A percentile compares a stretch with the other conserved stretches of the same genome.
Evolutionary conservation across 2,888 invertebrate species (phyloP).

Genomic region (Heliconius cydno): DNA sequence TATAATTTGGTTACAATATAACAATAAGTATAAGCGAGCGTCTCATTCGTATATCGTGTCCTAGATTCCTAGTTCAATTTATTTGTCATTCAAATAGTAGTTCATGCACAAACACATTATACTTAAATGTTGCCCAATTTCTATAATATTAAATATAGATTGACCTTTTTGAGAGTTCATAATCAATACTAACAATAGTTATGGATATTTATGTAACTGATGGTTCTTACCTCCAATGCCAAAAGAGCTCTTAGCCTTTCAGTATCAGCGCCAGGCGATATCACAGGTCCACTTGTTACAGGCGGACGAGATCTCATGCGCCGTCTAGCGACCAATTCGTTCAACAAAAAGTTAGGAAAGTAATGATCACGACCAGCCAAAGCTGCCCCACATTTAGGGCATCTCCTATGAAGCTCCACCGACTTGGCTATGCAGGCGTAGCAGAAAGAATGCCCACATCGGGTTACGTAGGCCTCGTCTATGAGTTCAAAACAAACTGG

Average conservation of each 20-base stretch:
- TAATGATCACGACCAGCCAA: slow-evolving; percentile 88
- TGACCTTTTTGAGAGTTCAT: too few relatives aligned
- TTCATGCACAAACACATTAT: too few relatives aligned
- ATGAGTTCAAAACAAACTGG: slow-evolving; percentile 95
- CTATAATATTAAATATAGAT: too few relatives aligned
- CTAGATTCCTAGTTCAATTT: too few relatives aligned
- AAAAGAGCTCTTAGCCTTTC: slow-evolving; percentile 86
- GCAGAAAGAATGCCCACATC: slow-evolving; percentile 97
- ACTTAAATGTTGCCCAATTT: too few relatives aligned
- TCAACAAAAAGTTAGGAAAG: slow-evolving; percentile 93
- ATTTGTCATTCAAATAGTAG: too few relatives aligned
- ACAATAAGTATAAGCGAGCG: too few relatives aligned
- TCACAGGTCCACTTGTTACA: slow-evolving; percentile 40
- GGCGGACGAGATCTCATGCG: slow-evolving; percentile 71
- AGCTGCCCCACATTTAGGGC: slow-evolving; percentile 92
- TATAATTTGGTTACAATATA: too few relatives aligned
- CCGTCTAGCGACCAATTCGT: slow-evolving; percentile 90
- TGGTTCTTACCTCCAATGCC: slow-evolving; percentile 76
- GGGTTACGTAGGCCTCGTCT: slow-evolving; percentile 94
- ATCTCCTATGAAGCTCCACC: slow-evolving; percentile 91
- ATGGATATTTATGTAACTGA: neutral
- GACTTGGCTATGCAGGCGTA: slow-evolving; percentile 93
- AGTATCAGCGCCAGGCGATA: slow-evolving; percentile 52
- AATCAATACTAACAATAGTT: too few relatives aligned
- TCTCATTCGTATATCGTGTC: too few relatives aligned